Percentiles rank a stretch among this genome's conserved stretches.
These are phyloP conservation scores for Linurgus olivaceus DNA, from an alignment of 2,797 vertebrate genomes.

Conservation along the genomic window DNA sequence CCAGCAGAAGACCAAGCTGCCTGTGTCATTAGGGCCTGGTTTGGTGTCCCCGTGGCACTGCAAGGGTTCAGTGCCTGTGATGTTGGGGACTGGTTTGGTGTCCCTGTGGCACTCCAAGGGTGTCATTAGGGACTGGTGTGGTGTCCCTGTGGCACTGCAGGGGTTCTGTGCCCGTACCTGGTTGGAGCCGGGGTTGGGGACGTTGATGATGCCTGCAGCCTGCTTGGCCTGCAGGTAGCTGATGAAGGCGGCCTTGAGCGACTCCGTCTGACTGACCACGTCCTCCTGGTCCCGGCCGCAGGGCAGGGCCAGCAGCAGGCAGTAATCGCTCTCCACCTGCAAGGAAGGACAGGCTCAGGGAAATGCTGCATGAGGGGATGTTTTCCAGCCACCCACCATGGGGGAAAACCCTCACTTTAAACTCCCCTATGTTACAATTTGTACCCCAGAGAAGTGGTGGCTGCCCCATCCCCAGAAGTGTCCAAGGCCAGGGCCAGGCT, in stretches of 20 bases:
- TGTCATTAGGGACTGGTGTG: neutral
- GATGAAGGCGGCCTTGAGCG: conserved; percentile 96
- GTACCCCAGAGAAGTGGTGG: neutral
- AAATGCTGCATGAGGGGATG: neutral
- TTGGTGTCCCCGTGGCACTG: accelerated
- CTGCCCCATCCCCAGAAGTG: neutral
- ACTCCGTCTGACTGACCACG: conserved; percentile 94
- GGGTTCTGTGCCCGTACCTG: conserved; percentile 77
- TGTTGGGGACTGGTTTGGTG: accelerated
- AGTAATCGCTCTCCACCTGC: conserved; percentile 97
- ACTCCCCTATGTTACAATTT: neutral
- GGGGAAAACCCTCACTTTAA: neutral
- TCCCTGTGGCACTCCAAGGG: accelerated
- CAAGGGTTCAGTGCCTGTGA: accelerated
- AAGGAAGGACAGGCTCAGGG: neutral
- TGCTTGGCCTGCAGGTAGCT: conserved; percentile 98
- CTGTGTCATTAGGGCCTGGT: accelerated
- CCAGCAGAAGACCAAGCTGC: accelerated
- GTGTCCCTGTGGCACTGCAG: accelerated
- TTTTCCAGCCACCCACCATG: accelerated
- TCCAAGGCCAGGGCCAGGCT: neutral
- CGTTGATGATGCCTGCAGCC: conserved; percentile 98
- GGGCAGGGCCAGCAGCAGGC: conserved; percentile 93
- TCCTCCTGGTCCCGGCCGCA: conserved; percentile 98
- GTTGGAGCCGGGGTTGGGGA: conserved; percentile 97